Evolutionary conservation across 2,113 vertebrate species (phyloP).

Genomic region (Helogale parvula): DNA sequence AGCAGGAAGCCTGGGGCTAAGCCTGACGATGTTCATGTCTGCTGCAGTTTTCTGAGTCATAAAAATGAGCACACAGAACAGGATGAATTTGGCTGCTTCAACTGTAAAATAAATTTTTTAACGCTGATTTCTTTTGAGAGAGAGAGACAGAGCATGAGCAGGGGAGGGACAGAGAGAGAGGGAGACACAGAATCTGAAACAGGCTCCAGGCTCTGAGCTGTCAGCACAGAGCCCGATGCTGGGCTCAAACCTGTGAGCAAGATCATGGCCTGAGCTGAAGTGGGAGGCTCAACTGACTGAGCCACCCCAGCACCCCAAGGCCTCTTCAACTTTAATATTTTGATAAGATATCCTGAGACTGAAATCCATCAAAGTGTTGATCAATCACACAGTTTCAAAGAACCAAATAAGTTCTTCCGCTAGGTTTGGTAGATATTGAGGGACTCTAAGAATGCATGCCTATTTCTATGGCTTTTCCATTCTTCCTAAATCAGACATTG

Average conservation of each 20-base stretch:
- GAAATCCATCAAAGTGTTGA: neutral
- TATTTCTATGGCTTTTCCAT: neutral
- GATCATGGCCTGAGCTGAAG: no score
- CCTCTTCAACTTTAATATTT: neutral
- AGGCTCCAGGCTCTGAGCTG: no score
- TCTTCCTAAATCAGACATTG: conserved; percentile 1
- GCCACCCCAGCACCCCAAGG: no score
- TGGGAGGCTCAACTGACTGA: no score
- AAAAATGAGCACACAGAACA: neutral
- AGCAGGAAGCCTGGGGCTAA: neutral
- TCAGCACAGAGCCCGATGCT: no score
- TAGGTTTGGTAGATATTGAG: neutral
- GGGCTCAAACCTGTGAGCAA: no score
- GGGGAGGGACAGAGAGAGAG: no score
- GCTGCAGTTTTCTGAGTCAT: neutral
- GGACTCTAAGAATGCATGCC: neutral
- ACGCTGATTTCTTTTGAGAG: no score
- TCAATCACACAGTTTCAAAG: neutral
- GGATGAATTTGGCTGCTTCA: neutral
- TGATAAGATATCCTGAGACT: neutral
- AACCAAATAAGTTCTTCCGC: neutral
- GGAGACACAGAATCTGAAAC: no score
- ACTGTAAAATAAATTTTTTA: neutral
- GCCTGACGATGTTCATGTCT: neutral
- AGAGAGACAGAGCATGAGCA: no score